These are phyloP conservation scores for Anas platyrhynchos DNA, from an alignment of 2,113 vertebrate species.

Conservation along the genomic window DNA sequence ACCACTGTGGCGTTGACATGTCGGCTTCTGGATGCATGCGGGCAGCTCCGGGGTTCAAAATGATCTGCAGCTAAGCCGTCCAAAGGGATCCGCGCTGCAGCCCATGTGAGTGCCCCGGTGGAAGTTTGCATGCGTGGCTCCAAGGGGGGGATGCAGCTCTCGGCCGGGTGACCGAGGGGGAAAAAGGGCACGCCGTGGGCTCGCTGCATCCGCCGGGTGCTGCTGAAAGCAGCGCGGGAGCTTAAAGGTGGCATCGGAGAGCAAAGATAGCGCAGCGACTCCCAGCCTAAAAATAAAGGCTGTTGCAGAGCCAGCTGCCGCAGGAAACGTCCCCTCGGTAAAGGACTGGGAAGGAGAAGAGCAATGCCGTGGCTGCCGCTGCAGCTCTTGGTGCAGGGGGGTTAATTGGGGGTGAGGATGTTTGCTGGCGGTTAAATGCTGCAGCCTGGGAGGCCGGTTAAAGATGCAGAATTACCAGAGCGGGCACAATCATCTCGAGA, in stretches of 20 bases:
- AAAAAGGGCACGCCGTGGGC: neutral
- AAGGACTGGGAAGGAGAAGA: neutral
- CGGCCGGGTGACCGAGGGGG: neutral
- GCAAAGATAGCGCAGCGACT: neutral
- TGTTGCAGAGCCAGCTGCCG: neutral
- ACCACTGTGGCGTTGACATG: neutral
- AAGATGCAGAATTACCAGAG: neutral
- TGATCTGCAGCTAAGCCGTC: neutral
- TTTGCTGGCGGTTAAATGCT: neutral
- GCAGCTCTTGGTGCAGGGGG: neutral
- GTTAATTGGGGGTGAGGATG: conserved; percentile 6
- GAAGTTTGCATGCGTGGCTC: conserved; percentile 20
- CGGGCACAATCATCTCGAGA: neutral
- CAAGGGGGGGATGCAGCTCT: conserved; percentile 24
- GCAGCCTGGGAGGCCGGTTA: neutral
- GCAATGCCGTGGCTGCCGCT: neutral
- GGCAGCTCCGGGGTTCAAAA: conserved; percentile 7
- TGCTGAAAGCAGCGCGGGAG: neutral
- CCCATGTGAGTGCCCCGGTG: conserved; percentile 45
- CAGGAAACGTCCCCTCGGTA: neutral
- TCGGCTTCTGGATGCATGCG: neutral
- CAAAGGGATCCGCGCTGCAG: conserved; percentile 20
- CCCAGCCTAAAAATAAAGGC: neutral
- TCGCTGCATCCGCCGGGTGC: neutral
- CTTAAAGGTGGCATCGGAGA: neutral